Evolutionary conservation across 2,888 invertebrate species (phyloP).

Genomic region (Athalia rosae): DNA sequence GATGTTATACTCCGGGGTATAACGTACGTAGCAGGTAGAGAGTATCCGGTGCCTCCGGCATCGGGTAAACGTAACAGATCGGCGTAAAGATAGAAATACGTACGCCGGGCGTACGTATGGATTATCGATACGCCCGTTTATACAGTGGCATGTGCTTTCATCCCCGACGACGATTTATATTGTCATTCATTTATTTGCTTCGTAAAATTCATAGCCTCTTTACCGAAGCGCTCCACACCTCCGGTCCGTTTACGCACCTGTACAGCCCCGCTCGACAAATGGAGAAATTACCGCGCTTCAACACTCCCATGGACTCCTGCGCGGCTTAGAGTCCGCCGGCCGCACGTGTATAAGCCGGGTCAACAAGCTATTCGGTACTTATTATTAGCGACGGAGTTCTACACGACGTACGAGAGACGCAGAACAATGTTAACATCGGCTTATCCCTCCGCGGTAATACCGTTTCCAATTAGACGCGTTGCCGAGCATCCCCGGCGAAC

Average conservation of each 20-base stretch:
- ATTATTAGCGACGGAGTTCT: slow-evolving; percentile 26
- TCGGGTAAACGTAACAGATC: background rate
- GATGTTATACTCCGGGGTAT: background rate
- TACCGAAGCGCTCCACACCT: too few species aligned
- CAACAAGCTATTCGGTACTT: slow-evolving; percentile 41
- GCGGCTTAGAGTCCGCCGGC: slow-evolving; percentile 15
- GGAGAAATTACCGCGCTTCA: slow-evolving; percentile 13
- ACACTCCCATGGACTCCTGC: slow-evolving; percentile 16
- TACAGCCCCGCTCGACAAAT: background rate
- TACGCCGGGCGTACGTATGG: too few species aligned
- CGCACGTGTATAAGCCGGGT: slow-evolving; percentile 30
- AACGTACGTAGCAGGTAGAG: background rate
- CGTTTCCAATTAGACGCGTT: background rate
- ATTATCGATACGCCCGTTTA: too few species aligned
- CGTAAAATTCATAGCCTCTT: background rate
- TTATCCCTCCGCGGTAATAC: slow-evolving; percentile 8
- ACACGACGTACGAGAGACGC: slow-evolving; percentile 2
- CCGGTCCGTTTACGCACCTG: background rate
- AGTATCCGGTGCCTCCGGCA: background rate
- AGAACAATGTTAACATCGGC: slow-evolving; percentile 18
- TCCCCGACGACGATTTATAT: background rate
- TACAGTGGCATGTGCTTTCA: background rate
- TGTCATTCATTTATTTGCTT: background rate
- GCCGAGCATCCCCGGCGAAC: background rate
- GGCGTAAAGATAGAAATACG: background rate